Evolutionary conservation across 2,113 vertebrate species (phyloP), one percentile per base, ranked within the genome.

Genomic region (Hemichromis elongatus): DNA sequence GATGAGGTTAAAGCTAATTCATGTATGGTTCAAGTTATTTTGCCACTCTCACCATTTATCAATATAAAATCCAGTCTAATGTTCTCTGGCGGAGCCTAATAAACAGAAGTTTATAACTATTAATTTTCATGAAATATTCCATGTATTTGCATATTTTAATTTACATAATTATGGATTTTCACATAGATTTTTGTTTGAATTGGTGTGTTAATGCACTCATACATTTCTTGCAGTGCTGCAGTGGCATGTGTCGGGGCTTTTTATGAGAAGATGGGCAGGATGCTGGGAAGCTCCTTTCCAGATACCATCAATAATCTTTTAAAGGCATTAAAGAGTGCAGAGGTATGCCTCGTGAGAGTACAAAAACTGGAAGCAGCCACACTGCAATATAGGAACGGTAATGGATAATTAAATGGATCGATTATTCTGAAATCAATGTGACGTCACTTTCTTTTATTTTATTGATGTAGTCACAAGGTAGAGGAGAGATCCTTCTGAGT

Each of bases 221-320:
- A 10, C 21, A 57, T 88, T 83, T 68, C 63, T 93, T 77, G 3
- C 81, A 99, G 99, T 73, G 98, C 99, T 94, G 98, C 98, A 5
- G 98, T 99, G 92, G 98, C 98, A 4, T 99, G 99, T 93, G 97
- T 99, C 70, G 98, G 99, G 70, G 98, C 98, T 13, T 99, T 99
- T 95, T 99, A 99, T 94, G 98, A 99, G 95, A 98, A 99, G 95
- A 99, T 99, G 98, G 98, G 98, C 47, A 96, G 99, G 90, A 99
- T 99, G 97, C 92, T 99, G 85, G 99, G 99, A 84, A 99, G 99
- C 93, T 97, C 98, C 86, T 99, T 99, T 93, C 98, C 98, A 7
- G 99, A 99, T 95, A 99, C 98, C 79, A 98, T 99, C 61, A 99
- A 97, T 93, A 99, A 99, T 95, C 97, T 99, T 54, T 93, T 99